Base-by-base conservation (phyloP, 2,888 invertebrate genomes). In the Agriopis leucophaearia region DNA sequence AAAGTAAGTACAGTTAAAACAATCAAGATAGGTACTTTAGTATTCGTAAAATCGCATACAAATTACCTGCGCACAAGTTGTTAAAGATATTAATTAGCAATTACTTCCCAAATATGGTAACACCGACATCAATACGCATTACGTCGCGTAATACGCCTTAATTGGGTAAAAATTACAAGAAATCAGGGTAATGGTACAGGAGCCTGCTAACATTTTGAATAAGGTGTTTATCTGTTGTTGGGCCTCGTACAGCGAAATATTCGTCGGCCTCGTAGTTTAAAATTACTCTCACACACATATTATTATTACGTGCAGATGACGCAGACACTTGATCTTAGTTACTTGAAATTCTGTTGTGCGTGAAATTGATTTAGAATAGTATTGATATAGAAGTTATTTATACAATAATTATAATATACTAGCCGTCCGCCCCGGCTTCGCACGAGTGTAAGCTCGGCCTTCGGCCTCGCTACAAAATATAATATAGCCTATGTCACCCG, bases 141-240 rank as follows among this genome's bases (percentile, higher is more conserved):
- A 51, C 38, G 44, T 64, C 54, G 55, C 44, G 59, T 68, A 68
- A 68, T 67, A 52, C 48, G 42, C 54, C 13, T 54, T 67, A 63
- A 67, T 68, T 64, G 64, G 64, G 54, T 64, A 68, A 59, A 59
- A 59, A 68, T 64, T 64, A 68, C 63, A 64, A 18, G 64, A 64
- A 68, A 64, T 64, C 68, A 55, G 59, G 36, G 38, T 59, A 48
- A 52, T 60, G 35, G 48, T 18, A 8, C 1, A 38, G 42, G 68
- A 68, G 68, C 42, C 48, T 0, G 13, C 44, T 10, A 5, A 0
- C 7, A 16, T 8, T 50, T 56, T 50, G 5, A 27, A 0, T 66
- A 27, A 27, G 27, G 1, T 27, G 27, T 27, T 27, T 5, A 1
- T 27, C 3, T 3, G 5, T 27, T 27, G 27, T 27, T 2, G 3